Evolutionary conservation across 2,797 vertebrate genomes (phyloP), one percentile per base, ranked within the genome.

Genomic region (Chromis chromis): DNA sequence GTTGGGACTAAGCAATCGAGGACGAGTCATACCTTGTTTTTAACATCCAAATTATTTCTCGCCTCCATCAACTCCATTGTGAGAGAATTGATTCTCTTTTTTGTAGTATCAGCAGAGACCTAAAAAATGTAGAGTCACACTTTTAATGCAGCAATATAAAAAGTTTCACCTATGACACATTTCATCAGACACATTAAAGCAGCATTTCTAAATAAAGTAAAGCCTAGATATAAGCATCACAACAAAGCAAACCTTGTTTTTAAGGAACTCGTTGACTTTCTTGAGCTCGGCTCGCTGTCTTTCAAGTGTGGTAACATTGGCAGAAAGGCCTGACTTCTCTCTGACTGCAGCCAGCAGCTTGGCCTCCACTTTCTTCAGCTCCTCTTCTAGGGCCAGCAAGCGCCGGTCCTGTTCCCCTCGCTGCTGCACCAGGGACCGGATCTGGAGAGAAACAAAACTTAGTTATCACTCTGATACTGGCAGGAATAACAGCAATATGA

Each of bases 51-150:
- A 83, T 91, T 94, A 81, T 95, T 97, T 86, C 94, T 96, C 50
- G 96, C 94, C 80, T 98, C 98, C 94, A 97, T 96, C 72, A 99
- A 59, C 31, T 99, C 98, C 84, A 96, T 89, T 42, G 94, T 96
- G 4, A 98, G 90, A 53, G 93, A 92, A 88, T 95, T 95, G 56
- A 98, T 95, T 92, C 91, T 96, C 90, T 97, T 98, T 84, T 97
- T 97, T 65, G 94, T 88, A 0, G 89, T 87, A 85, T 98, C 97
- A 84, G 97, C 95, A 85, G 95, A 98, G 75, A 97, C 94, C 98
- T 99, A 79, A 42, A 56, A 46, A 59, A 11, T 21, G 17, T 21
- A 2, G 27, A 54, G 22, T 16, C 14, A 10, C 24, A 54, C 6
- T n/a, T 48, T 49, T 17, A 46, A 19, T 46, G 19, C 17, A 46